phyloP scores from a whole-genome alignment of 2,113 vertebrate genomes.

The Opisthocomus hoazin region DNA sequence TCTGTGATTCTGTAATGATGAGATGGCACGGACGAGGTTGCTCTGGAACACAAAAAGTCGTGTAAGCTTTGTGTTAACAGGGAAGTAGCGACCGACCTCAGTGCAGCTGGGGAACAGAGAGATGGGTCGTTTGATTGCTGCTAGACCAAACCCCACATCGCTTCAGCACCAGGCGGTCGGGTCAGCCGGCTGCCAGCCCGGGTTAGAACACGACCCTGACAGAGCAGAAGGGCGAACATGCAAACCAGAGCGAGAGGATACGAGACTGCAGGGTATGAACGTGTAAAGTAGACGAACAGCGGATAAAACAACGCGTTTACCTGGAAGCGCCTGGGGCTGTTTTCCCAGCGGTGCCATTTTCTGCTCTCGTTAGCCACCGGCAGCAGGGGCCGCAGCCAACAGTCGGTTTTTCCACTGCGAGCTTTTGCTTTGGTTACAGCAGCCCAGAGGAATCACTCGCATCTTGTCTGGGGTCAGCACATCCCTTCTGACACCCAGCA shows the following conservation, averaged over 20 bases:
- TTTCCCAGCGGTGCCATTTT: not conserved
- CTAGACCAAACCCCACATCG: not conserved
- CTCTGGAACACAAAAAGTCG: not conserved
- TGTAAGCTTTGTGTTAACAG: not conserved
- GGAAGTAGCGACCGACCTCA: not conserved
- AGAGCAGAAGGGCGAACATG: not conserved
- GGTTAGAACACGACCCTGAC: not conserved
- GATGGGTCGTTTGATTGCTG: not conserved
- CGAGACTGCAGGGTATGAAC: not conserved
- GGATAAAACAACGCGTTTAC: not conserved
- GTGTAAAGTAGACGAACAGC: not conserved
- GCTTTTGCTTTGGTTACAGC: not conserved
- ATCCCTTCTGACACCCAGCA: accelerated
- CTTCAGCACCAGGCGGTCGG: accelerated
- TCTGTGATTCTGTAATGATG: no score
- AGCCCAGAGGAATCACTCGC: not conserved
- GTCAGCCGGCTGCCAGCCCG: not conserved
- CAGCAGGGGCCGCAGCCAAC: not conserved
- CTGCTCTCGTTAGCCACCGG: not conserved
- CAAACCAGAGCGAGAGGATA: not conserved
- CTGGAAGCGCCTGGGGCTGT: not conserved
- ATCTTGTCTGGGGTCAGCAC: not conserved
- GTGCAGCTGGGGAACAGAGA: accelerated
- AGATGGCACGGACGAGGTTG: not conserved
- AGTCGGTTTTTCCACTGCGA: not conserved